Evolutionary conservation across 2,113 vertebrate species (phyloP).

Genomic region (Plestiodon gilberti): DNA sequence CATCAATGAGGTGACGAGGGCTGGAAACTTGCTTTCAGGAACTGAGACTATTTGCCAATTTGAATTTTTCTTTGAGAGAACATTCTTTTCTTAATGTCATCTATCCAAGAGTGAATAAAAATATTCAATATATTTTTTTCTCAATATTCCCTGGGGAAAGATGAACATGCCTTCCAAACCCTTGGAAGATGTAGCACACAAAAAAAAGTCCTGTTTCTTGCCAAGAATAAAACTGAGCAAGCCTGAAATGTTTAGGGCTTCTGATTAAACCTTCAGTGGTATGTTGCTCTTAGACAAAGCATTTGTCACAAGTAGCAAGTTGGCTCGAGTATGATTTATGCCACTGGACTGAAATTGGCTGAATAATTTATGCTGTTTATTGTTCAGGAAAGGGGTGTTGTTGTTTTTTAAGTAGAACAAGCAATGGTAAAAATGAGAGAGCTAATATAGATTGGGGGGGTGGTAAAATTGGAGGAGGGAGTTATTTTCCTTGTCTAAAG

Average conservation of each 20-base stretch:
- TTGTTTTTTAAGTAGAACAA: constrained; percentile 62
- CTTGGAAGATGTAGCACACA: constrained; percentile 56
- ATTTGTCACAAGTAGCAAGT: constrained; percentile 74
- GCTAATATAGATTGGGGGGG: constrained; percentile 28
- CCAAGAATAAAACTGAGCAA: constrained; percentile 72
- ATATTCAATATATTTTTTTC: constrained; percentile 10
- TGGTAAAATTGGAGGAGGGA: neutral
- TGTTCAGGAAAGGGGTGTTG: constrained; percentile 65
- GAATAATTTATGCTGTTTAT: constrained; percentile 79
- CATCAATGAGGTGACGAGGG: constrained; percentile 27
- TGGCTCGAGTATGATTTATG: constrained; percentile 75
- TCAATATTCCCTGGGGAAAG: constrained; percentile 65
- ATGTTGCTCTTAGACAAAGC: constrained; percentile 74
- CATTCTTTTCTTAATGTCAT: constrained; percentile 59
- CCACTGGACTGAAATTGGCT: constrained; percentile 72
- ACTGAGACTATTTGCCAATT: constrained; percentile 59
- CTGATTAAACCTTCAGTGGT: constrained; percentile 74
- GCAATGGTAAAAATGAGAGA: constrained; percentile 47
- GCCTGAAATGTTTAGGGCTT: constrained; percentile 71
- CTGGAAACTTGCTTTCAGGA: constrained; percentile 56
- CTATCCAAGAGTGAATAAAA: constrained; percentile 60
- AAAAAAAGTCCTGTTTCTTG: constrained; percentile 56
- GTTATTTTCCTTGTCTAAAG: constrained; percentile 56
- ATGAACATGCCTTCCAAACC: constrained; percentile 51
- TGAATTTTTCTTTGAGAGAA: constrained; percentile 63